Conservation (phyloP, 2,797 vertebrate genomes). For the Mallotus villosus region DNA sequence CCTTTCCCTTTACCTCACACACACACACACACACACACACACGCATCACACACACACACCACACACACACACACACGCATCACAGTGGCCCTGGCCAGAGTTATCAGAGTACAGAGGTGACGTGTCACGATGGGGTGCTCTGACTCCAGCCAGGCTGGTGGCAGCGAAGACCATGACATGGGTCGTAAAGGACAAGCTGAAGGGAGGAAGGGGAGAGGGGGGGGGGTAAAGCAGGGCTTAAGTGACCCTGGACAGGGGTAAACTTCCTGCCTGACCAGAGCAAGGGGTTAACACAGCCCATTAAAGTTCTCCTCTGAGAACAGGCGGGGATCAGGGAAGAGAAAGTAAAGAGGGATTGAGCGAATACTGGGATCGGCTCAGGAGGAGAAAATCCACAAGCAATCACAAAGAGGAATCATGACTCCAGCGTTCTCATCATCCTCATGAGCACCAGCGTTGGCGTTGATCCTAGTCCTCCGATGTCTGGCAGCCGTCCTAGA, state of each 20-base stretch:
- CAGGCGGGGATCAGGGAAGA: constrained; percentile 6
- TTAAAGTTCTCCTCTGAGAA: constrained; percentile 49
- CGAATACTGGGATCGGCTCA: constrained; percentile 25
- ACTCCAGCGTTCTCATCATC: no score
- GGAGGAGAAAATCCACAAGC: neutral
- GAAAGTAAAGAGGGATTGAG: constrained; percentile 13
- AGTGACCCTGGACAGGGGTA: constrained; percentile 19
- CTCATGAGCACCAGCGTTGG: no score
- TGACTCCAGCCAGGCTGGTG: neutral
- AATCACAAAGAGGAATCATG: no score
- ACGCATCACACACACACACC: neutral
- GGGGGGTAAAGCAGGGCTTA: constrained; percentile 5
- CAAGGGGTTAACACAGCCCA: constrained; percentile 49
- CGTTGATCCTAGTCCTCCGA: no score
- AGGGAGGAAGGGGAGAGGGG: neutral
- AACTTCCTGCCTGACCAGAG: constrained; percentile 14
- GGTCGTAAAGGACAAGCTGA: neutral
- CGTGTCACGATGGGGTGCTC: neutral
- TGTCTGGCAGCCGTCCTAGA: no score
- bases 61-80: constrained; percentile 6
- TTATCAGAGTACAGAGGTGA: neutral
- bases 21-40: constrained; percentile 10
- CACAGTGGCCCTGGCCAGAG: neutral
- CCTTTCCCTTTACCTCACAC: neutral
- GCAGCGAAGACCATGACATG: neutral